Evolutionary conservation across 1,140 invertebrate species (phyloP).

Genomic region (Pseudomyrmex gracilis): DNA sequence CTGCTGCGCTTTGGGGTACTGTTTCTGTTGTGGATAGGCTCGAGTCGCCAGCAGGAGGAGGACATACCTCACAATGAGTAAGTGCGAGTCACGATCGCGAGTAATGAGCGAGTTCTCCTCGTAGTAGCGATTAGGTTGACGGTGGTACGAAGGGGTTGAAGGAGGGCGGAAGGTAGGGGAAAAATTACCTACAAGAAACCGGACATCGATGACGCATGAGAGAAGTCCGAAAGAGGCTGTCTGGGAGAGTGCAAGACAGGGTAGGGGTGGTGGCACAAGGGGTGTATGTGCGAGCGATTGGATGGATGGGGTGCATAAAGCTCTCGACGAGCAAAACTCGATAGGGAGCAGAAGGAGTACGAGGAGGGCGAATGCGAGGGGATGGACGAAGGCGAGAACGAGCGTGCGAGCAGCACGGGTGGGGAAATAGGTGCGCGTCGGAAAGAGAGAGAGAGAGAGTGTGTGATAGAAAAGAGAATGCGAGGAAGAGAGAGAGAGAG

Average conservation of each 20-base stretch:
- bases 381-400: constrained; percentile 17
- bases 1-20: constrained; percentile 78
- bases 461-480: neutral
- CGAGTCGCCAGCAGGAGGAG: constrained; percentile 89
- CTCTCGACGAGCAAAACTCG: constrained; percentile 49
- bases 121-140: constrained; percentile 9
- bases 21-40: constrained; percentile 78
- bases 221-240: neutral
- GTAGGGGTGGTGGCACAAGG: constrained; percentile 9
- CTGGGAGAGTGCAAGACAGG: neutral
- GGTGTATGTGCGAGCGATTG: constrained; percentile 46
- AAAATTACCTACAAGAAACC: too few species aligned
- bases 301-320: constrained; percentile 52
- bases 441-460: neutral
- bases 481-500: neutral
- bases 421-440: constrained; percentile 16
- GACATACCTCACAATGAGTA: constrained; percentile 94
- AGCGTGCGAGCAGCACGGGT: neutral
- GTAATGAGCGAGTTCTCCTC: neutral
- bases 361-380: neutral
- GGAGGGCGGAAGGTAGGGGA: too few species aligned
- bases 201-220: constrained; percentile 34
- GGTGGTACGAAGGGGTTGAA: too few species aligned
- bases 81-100: constrained; percentile 80
- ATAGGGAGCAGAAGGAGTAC: constrained; percentile 27